Evolutionary conservation across 2,797 vertebrate species (phyloP).

Genomic region (Esox lucius): DNA sequence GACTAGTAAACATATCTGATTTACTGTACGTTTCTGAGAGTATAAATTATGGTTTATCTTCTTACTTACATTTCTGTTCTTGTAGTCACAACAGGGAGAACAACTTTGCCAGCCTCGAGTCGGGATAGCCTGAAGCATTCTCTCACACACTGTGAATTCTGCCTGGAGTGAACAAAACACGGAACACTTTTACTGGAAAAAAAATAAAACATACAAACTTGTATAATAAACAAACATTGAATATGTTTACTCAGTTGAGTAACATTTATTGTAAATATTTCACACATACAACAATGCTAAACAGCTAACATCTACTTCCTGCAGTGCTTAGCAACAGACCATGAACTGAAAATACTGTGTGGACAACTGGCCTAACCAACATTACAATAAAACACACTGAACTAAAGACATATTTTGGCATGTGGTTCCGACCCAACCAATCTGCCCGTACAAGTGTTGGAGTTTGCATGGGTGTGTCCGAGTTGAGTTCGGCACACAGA

Average conservation of each 20-base stretch:
- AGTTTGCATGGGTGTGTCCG: slow-evolving; percentile 55
- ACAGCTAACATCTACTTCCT: background rate
- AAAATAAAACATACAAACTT: slow-evolving; percentile 26
- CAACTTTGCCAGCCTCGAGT: slow-evolving; percentile 40
- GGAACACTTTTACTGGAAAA: slow-evolving; percentile 51
- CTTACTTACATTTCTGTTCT: slow-evolving; percentile 18
- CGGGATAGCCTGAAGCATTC: slow-evolving; percentile 52
- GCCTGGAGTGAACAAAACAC: slow-evolving; percentile 63
- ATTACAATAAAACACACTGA: slow-evolving; percentile 26
- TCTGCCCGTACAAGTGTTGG: slow-evolving; percentile 46
- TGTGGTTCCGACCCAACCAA: slow-evolving; percentile 23
- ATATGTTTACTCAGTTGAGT: slow-evolving; percentile 35
- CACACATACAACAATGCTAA: slow-evolving; percentile 20
- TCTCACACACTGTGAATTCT: slow-evolving; percentile 54
- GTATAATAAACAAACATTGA: slow-evolving; percentile 36
- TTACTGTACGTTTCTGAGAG: background rate
- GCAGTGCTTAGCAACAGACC: background rate
- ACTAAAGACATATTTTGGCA: slow-evolving; percentile 4
- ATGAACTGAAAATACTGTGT: background rate
- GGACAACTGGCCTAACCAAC: slow-evolving; percentile 26
- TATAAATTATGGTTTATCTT: slow-evolving; percentile 31
- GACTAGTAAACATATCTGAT: background rate
- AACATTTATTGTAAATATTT: slow-evolving; percentile 19
- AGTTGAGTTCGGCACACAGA: slow-evolving; percentile 52
- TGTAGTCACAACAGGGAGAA: slow-evolving; percentile 45